Base-by-base conservation (phyloP, 2,888 invertebrate genomes). In the Drosophila sordidapex region DNA sequence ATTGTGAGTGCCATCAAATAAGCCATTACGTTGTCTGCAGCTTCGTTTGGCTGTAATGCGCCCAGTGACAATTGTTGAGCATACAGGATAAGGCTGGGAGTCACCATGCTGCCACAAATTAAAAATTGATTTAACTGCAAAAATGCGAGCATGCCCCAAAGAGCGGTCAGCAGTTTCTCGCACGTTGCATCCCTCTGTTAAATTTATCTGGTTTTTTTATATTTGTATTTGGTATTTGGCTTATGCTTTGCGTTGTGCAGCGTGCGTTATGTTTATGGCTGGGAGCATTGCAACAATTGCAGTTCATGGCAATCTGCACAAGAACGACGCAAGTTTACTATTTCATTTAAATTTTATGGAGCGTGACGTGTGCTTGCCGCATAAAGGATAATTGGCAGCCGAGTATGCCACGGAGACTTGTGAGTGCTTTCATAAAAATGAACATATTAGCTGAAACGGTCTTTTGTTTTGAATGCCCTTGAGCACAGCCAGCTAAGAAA, bases 291-390 rank as follows among this genome's bases (percentile, higher is more conserved):
- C 76, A 74, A 60, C 84, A 85, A 82, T 77, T 89, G 90, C 90
- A 85, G 88, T 85, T 85, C 86, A 87, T 76, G 88, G 90, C 88
- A 89, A 85, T 85, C 88, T 84, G 77, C 62, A 72, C 66, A 72
- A 73, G 76, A 87, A 89, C 77, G 85, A 87, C 75, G 40, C 64
- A 73, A 85, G 73, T 89, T 82, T 85, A 89, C 77, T 90, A 77
- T 85, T 87, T 85, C 83, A 89, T 85, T 89, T 88, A 83, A 82
- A 71, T 80, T 89, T 90, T 88, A 85, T 90, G 75, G 75, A 70
- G 83, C 88, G 83, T 89, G 77, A 82, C 83, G 69, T 69, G 75
- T 77, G 90, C 69, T 63, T 54, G 67, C 65, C 58, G 46, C 74
- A 79, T 74, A 87, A 85, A 74, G 86, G 80, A 87, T 77, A 87